Evolutionary conservation across 2,113 vertebrate genomes (phyloP).

Genomic region (Candoia aspera): DNA sequence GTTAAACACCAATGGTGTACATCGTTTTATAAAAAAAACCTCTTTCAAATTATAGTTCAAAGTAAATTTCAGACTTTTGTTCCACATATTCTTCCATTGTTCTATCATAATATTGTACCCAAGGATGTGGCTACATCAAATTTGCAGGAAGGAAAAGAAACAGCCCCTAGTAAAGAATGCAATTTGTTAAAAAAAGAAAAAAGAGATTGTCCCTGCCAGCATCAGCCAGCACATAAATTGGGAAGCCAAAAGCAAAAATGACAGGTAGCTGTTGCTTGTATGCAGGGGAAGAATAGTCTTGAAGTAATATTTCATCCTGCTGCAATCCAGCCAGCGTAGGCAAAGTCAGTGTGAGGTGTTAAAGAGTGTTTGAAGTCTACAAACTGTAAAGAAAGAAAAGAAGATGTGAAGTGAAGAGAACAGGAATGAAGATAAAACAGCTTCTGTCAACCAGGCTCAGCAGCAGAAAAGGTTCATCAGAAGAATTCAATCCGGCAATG

Average conservation of each 20-base stretch:
- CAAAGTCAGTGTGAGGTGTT: background rate
- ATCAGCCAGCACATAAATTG: conserved; percentile 22
- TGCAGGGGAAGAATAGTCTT: background rate
- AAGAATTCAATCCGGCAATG: conserved; percentile 29
- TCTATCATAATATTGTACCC: too few species aligned
- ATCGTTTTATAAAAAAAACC: too few species aligned
- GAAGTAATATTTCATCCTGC: accelerated
- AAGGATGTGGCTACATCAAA: background rate
- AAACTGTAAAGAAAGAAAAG: background rate
- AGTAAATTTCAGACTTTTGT: too few species aligned
- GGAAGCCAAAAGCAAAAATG: conserved; percentile 19
- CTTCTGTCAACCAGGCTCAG: background rate
- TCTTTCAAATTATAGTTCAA: too few species aligned
- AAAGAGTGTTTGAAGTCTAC: conserved; percentile 5
- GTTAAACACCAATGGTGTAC: too few species aligned
- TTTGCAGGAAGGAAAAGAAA: background rate
- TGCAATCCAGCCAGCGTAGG: accelerated
- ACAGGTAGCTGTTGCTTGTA: background rate
- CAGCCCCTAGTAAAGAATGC: conserved; percentile 30
- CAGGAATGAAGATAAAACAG: background rate
- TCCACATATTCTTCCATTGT: too few species aligned
- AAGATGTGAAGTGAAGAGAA: conserved; percentile 35
- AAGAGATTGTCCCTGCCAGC: background rate
- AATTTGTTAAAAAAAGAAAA: conserved; percentile 24
- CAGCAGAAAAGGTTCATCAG: conserved; percentile 17